Evolutionary conservation across 2,113 vertebrate genomes (phyloP).

Genomic region (Shinisaurus crocodilurus): DNA sequence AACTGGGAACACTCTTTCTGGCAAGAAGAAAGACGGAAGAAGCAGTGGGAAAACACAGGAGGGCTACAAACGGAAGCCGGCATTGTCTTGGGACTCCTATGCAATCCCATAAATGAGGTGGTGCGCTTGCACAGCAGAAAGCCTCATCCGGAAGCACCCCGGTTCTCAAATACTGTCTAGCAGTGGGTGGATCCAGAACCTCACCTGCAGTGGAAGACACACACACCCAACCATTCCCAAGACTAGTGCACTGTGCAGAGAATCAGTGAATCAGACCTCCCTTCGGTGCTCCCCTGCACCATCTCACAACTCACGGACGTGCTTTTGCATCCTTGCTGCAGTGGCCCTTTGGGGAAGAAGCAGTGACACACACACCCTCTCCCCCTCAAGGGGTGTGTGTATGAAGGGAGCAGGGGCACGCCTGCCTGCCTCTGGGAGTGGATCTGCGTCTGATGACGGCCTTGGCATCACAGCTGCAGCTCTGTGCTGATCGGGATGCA

Average conservation of each 20-base stretch:
- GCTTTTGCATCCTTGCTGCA: neutral
- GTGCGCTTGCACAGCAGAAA: too few species aligned
- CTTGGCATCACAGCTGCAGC: neutral
- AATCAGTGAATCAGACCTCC: too few species aligned
- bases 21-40: too few species aligned
- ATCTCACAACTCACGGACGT: neutral
- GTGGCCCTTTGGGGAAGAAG: neutral
- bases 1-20: too few species aligned
- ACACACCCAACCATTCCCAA: too few species aligned
- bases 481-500: conserved; percentile 8
- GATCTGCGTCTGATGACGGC: neutral
- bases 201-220: neutral
- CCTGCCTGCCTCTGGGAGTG: neutral
- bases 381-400: neutral
- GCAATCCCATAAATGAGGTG: too few species aligned
- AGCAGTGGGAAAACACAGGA: too few species aligned
- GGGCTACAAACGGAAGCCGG: too few species aligned
- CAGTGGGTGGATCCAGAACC: neutral
- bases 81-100: too few species aligned
- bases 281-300: neutral
- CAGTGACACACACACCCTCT: neutral
- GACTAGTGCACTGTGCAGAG: neutral
- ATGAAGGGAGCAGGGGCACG: neutral
- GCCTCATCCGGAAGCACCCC: neutral
- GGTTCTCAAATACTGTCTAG: neutral